Evolutionary conservation across 2,113 vertebrate genomes (phyloP).

Genomic region (Redunca redunca): DNA sequence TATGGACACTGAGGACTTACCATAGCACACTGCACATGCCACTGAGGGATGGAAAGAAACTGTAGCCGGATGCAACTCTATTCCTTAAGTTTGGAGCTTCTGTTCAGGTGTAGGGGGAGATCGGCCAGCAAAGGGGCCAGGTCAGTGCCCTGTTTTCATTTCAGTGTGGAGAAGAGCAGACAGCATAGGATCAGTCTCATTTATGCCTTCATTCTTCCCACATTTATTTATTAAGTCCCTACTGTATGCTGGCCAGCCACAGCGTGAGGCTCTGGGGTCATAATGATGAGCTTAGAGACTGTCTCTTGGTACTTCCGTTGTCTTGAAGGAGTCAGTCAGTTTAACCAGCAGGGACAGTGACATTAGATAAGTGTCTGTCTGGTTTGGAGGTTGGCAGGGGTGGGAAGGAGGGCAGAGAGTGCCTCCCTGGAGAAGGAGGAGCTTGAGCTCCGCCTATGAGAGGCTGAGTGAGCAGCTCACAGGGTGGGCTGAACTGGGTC

Average conservation of each 20-base stretch:
- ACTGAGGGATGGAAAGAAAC: background rate
- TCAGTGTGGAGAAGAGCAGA: background rate
- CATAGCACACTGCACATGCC: background rate
- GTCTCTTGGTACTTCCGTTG: background rate
- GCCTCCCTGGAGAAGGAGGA: background rate
- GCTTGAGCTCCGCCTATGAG: background rate
- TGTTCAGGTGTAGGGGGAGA: background rate
- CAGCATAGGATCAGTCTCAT: background rate
- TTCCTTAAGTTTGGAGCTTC: background rate
- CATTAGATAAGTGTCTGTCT: background rate
- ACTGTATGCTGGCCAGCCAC: background rate
- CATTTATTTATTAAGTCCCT: background rate
- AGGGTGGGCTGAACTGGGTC: background rate
- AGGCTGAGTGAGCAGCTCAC: background rate
- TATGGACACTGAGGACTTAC: background rate
- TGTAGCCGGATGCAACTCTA: background rate
- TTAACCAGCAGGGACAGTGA: background rate
- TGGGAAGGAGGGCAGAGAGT: background rate
- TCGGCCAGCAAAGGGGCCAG: background rate
- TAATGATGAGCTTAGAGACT: background rate
- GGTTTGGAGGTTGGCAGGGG: background rate
- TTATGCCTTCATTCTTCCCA: background rate
- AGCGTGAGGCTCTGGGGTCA: background rate
- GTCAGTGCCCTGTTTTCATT: background rate
- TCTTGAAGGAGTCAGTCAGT: background rate